phyloP scores from a whole-genome alignment of 2,888 invertebrate genomes.

The Yponomeuta malinellus region DNA sequence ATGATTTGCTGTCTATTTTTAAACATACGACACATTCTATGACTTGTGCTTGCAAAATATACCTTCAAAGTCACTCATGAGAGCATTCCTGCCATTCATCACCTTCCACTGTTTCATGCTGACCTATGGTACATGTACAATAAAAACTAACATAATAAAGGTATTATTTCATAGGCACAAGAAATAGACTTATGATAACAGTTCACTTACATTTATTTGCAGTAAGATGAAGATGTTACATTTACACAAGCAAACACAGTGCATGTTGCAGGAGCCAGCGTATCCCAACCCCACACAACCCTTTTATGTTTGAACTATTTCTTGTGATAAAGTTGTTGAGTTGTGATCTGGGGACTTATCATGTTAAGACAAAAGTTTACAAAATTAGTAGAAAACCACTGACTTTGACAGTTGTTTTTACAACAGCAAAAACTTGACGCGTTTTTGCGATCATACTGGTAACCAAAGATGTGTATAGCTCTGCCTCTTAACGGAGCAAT shows the following conservation, averaged over 20 bases:
- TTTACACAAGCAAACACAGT: neutral
- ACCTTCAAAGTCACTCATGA: slow-evolving; percentile 46
- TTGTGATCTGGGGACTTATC: too few relatives aligned
- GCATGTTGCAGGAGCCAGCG: neutral
- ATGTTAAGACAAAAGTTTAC: too few relatives aligned
- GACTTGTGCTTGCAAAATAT: slow-evolving; percentile 61
- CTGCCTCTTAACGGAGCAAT: too few relatives aligned
- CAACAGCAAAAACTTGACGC: too few relatives aligned
- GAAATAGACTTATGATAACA: slow-evolving; percentile 28
- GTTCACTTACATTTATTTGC: slow-evolving; percentile 8
- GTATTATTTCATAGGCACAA: slow-evolving; percentile 61
- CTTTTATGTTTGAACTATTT: too few relatives aligned
- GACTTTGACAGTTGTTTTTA: too few relatives aligned
- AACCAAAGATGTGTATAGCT: too few relatives aligned
- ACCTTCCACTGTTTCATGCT: slow-evolving; percentile 62
- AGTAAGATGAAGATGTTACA: neutral
- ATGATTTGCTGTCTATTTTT: slow-evolving; percentile 56
- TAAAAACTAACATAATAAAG: slow-evolving; percentile 48
- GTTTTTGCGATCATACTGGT: too few relatives aligned
- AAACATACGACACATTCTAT: slow-evolving; percentile 49
- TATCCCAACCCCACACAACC: too few relatives aligned
- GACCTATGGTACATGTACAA: slow-evolving; percentile 49
- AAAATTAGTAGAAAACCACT: too few relatives aligned
- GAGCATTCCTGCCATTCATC: slow-evolving; percentile 62
- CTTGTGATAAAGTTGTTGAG: too few relatives aligned